These are phyloP conservation scores for Tapera naevia DNA, from an alignment of 2,797 vertebrate genomes.

Conservation along the genomic window DNA sequence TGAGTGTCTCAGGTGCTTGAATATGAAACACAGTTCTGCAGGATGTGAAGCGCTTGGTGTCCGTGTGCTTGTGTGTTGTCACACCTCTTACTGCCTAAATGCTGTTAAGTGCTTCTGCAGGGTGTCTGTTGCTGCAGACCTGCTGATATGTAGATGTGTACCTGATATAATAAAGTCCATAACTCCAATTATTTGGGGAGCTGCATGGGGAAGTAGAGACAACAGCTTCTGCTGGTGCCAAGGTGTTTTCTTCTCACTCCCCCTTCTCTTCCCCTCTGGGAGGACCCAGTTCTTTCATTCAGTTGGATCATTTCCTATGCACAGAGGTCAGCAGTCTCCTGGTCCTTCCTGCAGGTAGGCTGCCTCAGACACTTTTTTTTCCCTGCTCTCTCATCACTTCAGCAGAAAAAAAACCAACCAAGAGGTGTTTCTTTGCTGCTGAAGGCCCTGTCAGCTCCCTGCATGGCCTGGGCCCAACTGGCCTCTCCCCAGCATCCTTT, in stretches of 20 bases:
- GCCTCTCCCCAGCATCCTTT: neutral
- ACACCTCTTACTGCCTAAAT: neutral
- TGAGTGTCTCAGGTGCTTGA: neutral
- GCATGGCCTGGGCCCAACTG: rapidly evolving
- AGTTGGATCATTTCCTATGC: neutral
- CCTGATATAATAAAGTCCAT: neutral
- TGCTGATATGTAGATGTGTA: neutral
- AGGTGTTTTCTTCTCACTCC: neutral
- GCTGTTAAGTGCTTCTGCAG: neutral
- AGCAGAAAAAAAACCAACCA: too few species aligned
- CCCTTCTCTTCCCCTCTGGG: neutral
- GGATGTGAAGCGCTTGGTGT: rapidly evolving
- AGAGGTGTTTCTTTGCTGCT: neutral
- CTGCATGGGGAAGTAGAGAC: neutral
- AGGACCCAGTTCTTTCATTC: neutral
- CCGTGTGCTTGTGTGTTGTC: neutral
- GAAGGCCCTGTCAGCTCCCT: neutral
- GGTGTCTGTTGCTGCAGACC: neutral
- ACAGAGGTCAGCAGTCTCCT: neutral
- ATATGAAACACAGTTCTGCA: neutral
- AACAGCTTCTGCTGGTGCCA: neutral
- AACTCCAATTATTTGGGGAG: neutral
- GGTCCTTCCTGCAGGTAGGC: neutral
- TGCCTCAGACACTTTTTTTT: neutral
- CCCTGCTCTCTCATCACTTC: neutral